Conservation (phyloP, 1,140 invertebrate genomes). For the Lepidostoma basale region DNA sequence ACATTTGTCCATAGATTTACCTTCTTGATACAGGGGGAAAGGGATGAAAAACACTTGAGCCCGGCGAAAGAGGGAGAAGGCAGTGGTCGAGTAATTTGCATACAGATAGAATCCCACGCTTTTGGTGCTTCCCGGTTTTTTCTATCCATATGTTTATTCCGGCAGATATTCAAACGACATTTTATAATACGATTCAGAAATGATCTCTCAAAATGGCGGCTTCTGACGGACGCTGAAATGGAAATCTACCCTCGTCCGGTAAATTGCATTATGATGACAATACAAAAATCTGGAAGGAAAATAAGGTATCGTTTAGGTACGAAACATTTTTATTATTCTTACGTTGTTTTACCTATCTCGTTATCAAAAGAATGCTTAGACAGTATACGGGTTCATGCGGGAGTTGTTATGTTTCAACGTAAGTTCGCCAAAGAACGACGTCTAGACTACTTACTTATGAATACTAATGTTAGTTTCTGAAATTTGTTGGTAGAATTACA, state of each 20-base stretch:
- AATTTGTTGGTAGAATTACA: too few relatives aligned
- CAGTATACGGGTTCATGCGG: too few relatives aligned
- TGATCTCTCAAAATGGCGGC: conserved; percentile 9
- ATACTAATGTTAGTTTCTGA: too few relatives aligned
- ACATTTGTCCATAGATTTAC: background rate
- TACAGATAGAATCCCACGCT: conserved; percentile 44
- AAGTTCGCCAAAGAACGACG: too few relatives aligned
- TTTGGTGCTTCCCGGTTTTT: conserved; percentile 41
- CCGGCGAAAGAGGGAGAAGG: background rate
- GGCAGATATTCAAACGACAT: conserved; percentile 35
- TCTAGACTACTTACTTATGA: too few relatives aligned
- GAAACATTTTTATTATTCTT: too few relatives aligned
- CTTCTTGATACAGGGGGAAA: background rate
- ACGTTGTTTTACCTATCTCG: too few relatives aligned
- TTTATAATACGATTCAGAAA: conserved; percentile 3
- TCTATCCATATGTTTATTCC: conserved; percentile 41
- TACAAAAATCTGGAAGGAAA: too few relatives aligned
- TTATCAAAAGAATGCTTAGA: too few relatives aligned
- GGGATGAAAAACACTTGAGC: background rate
- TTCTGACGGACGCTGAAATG: background rate
- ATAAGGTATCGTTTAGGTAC: too few relatives aligned
- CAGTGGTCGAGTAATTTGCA: conserved; percentile 42
- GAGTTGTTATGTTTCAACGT: too few relatives aligned
- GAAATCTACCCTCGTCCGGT: background rate
- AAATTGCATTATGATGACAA: background rate